A percentile compares a stretch with the other conserved stretches of the same genome.
Evolutionary conservation across 2,113 vertebrate genomes (phyloP).

Genomic region (Artemisiospiza belli): DNA sequence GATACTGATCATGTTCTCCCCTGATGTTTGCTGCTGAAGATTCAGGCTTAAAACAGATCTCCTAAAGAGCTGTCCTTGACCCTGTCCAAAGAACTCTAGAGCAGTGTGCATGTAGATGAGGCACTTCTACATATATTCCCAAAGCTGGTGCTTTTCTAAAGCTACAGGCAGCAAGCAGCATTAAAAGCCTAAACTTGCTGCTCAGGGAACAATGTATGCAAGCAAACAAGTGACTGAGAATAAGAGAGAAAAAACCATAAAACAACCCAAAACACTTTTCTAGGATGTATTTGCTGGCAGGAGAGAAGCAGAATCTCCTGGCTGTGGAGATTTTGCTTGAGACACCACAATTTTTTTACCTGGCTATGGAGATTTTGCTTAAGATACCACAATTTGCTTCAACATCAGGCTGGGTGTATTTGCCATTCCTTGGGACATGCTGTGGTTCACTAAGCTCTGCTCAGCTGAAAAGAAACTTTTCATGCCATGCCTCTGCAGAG

Average conservation of each 20-base stretch:
- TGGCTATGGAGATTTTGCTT: neutral
- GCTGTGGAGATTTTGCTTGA: neutral
- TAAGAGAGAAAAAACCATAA: neutral
- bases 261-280: neutral
- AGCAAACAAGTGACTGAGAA: neutral
- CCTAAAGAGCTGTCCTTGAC: neutral
- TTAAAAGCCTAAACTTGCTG: neutral
- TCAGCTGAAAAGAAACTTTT: neutral
- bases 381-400: neutral
- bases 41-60: neutral
- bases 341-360: neutral
- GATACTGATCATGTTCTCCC: neutral
- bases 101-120: neutral
- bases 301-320: neutral
- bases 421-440: neutral
- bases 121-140: neutral
- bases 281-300: neutral
- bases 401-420: neutral
- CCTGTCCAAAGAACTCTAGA: neutral
- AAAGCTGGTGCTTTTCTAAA: neutral
- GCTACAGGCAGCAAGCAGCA: neutral
- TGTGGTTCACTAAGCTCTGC: neutral
- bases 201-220: neutral
- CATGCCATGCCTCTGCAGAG: neutral
- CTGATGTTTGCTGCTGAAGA: neutral